Conservation (phyloP, 2,113 vertebrate genomes). For the Tragelaphus buxtoni region DNA sequence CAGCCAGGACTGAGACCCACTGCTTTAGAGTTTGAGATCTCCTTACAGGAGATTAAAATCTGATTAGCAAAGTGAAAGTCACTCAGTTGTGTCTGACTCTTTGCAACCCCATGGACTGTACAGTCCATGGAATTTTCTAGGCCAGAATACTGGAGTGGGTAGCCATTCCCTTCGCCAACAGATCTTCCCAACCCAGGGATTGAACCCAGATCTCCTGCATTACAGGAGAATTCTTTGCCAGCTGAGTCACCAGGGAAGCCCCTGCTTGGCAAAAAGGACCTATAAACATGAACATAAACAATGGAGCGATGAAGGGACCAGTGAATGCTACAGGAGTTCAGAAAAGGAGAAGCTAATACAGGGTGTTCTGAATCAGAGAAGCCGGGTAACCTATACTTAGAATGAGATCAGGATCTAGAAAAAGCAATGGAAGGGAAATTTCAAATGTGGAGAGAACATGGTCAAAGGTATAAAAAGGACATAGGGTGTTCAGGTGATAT, state of each 20-base stretch:
- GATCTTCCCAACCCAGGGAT: neutral
- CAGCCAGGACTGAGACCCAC: neutral
- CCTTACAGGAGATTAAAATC: conserved; percentile 22
- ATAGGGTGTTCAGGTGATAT: neutral
- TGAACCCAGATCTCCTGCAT: neutral
- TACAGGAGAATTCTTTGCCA: neutral
- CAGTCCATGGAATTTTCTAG: neutral
- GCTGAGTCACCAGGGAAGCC: neutral
- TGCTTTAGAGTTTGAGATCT: neutral
- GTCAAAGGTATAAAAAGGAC: neutral
- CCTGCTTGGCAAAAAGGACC: neutral
- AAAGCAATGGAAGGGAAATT: neutral
- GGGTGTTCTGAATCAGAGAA: neutral
- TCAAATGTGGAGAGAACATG: neutral
- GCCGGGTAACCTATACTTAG: neutral
- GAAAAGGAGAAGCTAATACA: neutral
- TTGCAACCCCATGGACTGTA: neutral
- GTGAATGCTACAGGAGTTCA: neutral
- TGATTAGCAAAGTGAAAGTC: neutral
- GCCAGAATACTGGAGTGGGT: neutral
- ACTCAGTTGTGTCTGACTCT: neutral
- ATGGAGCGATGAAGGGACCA: neutral
- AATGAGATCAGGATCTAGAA: neutral
- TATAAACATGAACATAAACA: neutral
- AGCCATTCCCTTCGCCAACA: neutral